Percentiles rank a stretch among this genome's conserved stretches.
These are phyloP conservation scores for Protobothrops flavoviridis DNA, from an alignment of 2,113 vertebrate genomes.

Conservation along the genomic window DNA sequence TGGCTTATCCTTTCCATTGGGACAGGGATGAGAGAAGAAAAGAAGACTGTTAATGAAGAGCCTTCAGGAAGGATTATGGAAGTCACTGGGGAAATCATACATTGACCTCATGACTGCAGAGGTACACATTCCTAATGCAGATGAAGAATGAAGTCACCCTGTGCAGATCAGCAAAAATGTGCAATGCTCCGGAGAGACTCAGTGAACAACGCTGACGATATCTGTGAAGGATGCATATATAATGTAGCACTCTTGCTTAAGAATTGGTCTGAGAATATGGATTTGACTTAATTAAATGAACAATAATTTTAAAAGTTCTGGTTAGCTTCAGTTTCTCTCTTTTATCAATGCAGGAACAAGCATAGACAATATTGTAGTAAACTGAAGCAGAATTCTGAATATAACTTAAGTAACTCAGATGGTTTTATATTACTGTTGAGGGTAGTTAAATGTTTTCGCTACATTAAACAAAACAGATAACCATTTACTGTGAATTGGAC, in stretches of 20 bases:
- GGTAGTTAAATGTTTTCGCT: not conserved
- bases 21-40: not conserved
- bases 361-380: not conserved
- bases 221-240: not conserved
- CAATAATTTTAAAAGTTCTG: no score
- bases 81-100: not conserved
- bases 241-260: not conserved
- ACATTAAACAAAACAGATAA: not conserved
- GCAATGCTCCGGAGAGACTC: not conserved
- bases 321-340: not conserved
- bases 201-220: not conserved
- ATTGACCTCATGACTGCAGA: not conserved
- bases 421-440: not conserved
- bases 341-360: not conserved
- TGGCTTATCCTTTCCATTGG: not conserved
- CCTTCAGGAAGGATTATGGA: not conserved
- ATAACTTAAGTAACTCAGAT: not conserved
- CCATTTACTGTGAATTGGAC: not conserved
- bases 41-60: not conserved
- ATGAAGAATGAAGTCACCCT: not conserved
- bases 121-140: not conserved
- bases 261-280: not conserved
- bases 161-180: not conserved
- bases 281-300: no score
- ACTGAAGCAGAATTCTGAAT: not conserved